A percentile compares a stretch with the other conserved stretches of the same genome.
Evolutionary conservation across 2,113 vertebrate species (phyloP).

Genomic region (Myrmecophaga tridactyla): DNA sequence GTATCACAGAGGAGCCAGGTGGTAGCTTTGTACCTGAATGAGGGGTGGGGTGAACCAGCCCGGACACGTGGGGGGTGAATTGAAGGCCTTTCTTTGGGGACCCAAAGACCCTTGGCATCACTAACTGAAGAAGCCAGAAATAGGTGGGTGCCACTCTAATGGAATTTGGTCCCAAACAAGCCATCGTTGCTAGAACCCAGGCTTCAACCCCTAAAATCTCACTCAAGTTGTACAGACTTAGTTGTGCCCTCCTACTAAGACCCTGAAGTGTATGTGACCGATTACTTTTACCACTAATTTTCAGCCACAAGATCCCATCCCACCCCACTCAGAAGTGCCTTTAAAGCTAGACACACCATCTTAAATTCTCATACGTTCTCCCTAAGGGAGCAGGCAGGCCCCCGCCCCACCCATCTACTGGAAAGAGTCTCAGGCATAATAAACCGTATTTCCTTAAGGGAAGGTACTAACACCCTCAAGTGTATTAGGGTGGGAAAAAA

Average conservation of each 20-base stretch:
- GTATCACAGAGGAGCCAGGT: background rate
- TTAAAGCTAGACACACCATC: background rate
- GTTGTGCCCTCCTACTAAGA: background rate
- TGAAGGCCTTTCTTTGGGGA: background rate
- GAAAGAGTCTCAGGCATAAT: background rate
- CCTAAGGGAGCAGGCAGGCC: background rate
- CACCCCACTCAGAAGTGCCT: background rate
- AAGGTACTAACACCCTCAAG: background rate
- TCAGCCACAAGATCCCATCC: background rate
- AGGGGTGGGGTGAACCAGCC: background rate
- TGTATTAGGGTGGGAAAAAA: background rate
- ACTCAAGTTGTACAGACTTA: too few relatives aligned
- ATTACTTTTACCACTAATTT: background rate
- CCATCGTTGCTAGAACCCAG: background rate
- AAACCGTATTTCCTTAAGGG: background rate
- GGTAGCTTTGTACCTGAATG: background rate
- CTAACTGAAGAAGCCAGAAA: background rate
- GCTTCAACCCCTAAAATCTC: background rate
- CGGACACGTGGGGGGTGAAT: background rate
- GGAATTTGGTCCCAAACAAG: background rate
- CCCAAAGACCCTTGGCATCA: background rate
- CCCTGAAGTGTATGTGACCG: background rate
- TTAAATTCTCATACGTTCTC: background rate
- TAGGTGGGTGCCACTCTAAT: background rate
- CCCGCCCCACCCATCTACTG: background rate